Base-by-base conservation (phyloP, 2,113 vertebrate species). In the Mastomys natalensis region DNA sequence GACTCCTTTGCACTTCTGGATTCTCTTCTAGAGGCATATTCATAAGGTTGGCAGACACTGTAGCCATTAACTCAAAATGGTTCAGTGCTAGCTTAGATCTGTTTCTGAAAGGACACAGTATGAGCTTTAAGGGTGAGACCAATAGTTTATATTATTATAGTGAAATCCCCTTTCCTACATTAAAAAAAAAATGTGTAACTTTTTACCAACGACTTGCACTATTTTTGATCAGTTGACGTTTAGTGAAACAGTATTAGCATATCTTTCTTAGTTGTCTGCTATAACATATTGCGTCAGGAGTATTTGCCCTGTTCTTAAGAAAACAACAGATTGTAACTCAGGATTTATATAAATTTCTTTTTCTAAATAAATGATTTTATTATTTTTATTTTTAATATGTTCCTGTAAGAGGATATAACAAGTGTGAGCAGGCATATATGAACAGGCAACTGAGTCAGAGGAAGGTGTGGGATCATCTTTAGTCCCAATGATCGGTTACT, bases 181-280 rank as follows among this genome's bases (percentile, higher is more conserved):
- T 64, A 45, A 85, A 80, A 91, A 86, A 78, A 89, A 58, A 8
- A 85, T 55, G 37, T 66, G 66, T 53, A 37, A 53, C 51, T 86
- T 81, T 60, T 73, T 81, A 43, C 5, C 19, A 40, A 12, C 90
- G 55, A 82, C 82, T 17, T 55, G 76, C 73, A 16, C 9, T 7
- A 43, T 66, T 88, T 96, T 94, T 74, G n/a, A 74, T 70, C 64
- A 94, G 15, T 70, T 96, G n/a, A 66, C 19, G 64, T 77, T 86
- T 89, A 31, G 37, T 31, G 37, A 86, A 62, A n/a, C 80, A 92
- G 58, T 70, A 15, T 13, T 85, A 21, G 17, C 24, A 81, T 76
- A 68, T n/a, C 29, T 92, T 93, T 92, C 7, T 26, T 58, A 77
- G 34, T 87, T 37, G 58, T 48, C 37, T 86, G 31, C 34, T 73